These are phyloP conservation scores for Gasteruption jaculator DNA, from an alignment of 2,888 invertebrate genomes.

Conservation along the genomic window DNA sequence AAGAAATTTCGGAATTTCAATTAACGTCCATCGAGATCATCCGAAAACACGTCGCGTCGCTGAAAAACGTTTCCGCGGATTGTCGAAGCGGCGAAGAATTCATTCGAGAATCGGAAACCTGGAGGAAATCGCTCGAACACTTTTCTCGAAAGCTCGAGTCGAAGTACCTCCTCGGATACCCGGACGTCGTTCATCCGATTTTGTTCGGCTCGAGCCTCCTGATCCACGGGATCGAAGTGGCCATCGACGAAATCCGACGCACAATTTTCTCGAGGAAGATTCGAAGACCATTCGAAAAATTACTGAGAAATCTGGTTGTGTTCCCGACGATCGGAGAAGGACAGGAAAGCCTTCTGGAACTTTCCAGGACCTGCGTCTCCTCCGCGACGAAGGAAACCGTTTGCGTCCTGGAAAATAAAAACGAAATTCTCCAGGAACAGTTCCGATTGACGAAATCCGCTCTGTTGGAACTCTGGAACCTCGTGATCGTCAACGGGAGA, in stretches of 20 bases:
- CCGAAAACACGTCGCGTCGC: conserved; percentile 30
- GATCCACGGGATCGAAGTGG: conserved; percentile 59
- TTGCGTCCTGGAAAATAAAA: conserved; percentile 49
- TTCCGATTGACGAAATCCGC: conserved; percentile 66
- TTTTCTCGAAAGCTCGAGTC: conserved; percentile 58
- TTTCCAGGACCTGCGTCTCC: conserved; percentile 54
- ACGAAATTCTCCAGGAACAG: conserved; percentile 50
- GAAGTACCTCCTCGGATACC: conserved; percentile 64
- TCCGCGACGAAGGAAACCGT: conserved; percentile 46
- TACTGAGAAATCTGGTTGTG: conserved; percentile 54
- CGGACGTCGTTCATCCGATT: conserved; percentile 73
- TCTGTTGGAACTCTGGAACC: conserved; percentile 66
- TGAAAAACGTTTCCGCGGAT: conserved; percentile 11
- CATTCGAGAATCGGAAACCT: conserved; percentile 53
- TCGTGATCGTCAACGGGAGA: conserved; percentile 56
- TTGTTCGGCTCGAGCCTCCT: conserved; percentile 66
- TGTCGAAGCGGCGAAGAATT: conserved; percentile 40
- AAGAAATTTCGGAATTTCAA: conserved; percentile 45
- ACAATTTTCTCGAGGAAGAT: conserved; percentile 44
- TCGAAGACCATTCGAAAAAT: conserved; percentile 28
- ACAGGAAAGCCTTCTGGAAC: conserved; percentile 42
- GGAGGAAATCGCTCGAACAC: conserved; percentile 56
- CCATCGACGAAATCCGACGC: conserved; percentile 57
- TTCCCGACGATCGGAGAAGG: conserved; percentile 52
- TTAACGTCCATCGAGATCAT: conserved; percentile 48